Percentiles rank a stretch among this genome's conserved stretches.
Conservation (phyloP, 64 coral and sea anemone species). For the Pachyseris speciosa region DNA sequence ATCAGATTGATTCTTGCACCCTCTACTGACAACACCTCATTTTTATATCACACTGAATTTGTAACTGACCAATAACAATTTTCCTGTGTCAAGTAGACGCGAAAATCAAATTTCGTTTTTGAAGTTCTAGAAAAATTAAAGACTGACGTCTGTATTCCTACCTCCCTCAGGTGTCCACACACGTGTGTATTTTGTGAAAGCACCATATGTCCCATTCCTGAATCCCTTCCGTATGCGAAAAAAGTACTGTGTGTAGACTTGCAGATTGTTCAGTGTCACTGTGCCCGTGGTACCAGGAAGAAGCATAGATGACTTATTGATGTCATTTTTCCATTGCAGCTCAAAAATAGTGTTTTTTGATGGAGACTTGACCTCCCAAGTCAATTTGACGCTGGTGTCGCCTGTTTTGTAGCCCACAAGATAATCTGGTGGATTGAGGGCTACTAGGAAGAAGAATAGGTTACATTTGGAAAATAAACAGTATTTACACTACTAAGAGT, state of each 20-base stretch:
- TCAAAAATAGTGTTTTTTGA: slow-evolving; percentile 22
- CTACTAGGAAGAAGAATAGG: not conserved
- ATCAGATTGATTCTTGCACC: too few species aligned
- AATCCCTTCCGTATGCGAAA: slow-evolving; percentile 52
- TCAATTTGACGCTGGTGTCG: slow-evolving; percentile 15
- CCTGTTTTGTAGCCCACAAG: slow-evolving; percentile 3
- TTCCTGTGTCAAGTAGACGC: too few species aligned
- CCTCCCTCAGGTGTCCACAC: slow-evolving; percentile 57
- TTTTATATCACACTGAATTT: too few species aligned
- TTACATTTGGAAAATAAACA: too few species aligned
- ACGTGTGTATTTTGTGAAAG: slow-evolving; percentile 27
- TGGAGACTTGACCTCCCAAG: slow-evolving; percentile 45
- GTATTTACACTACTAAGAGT: too few species aligned
- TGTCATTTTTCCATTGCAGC: slow-evolving; percentile 2
- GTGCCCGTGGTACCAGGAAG: slow-evolving; percentile 29
- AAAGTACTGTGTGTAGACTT: slow-evolving; percentile 37
- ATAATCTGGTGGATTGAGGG: not conserved
- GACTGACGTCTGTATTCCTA: not conserved
- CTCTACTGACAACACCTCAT: too few species aligned
- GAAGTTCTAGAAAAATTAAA: not conserved
- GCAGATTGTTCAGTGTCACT: slow-evolving; percentile 26
- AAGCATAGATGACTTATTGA: slow-evolving; percentile 20
- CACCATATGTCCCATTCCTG: slow-evolving; percentile 34
- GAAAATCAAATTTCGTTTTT: too few species aligned
- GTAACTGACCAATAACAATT: too few species aligned